Conservation (phyloP, 2,888 invertebrate species). For the Saturnia japonica region DNA sequence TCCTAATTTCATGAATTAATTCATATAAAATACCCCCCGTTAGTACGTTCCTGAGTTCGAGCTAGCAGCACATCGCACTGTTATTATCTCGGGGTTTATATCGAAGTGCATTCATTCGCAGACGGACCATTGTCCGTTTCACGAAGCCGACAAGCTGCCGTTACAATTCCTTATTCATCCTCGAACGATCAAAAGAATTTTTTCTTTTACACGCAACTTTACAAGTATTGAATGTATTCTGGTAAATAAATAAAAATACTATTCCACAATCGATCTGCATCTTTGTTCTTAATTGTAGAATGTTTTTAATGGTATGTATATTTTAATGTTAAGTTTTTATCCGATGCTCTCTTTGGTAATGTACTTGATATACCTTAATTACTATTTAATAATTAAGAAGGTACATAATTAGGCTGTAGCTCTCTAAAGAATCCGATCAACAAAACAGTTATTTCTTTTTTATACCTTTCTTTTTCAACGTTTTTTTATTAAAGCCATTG, state of each 20-base stretch:
- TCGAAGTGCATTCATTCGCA: conserved; percentile 3
- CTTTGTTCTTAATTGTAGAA: neutral
- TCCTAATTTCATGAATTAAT: neutral
- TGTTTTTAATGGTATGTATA: neutral
- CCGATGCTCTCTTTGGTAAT: no score
- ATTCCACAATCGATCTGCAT: neutral
- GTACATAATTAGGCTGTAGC: no score
- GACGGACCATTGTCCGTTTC: neutral
- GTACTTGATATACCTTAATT: no score
- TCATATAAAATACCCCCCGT: neutral
- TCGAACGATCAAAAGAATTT: neutral
- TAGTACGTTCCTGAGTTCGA: neutral
- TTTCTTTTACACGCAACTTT: neutral
- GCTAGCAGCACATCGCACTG: neutral
- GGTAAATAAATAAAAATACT: neutral
- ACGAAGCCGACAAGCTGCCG: conserved; percentile 3
- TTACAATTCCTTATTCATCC: conserved; percentile 13
- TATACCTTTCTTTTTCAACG: no score
- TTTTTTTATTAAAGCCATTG: no score
- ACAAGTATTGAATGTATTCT: neutral
- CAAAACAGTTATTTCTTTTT: neutral
- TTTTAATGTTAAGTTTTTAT: no score
- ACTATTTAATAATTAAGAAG: no score
- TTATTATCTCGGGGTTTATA: conserved; percentile 9
- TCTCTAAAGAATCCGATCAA: neutral